Conservation (phyloP, 1,140 invertebrate genomes). For the Marisa cornuarietis region DNA sequence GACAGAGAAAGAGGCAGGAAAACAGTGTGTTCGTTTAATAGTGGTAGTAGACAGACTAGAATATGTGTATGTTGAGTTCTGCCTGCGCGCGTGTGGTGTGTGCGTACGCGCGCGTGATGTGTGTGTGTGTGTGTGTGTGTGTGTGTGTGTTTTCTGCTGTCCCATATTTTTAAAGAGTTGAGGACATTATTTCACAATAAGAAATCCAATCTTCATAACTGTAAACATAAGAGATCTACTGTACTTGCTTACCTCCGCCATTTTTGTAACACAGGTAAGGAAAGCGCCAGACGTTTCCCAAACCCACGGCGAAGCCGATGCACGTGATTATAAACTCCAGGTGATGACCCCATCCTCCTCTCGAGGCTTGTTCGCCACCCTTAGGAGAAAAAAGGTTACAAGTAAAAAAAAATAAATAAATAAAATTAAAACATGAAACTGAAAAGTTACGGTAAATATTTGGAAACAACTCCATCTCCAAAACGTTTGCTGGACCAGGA, state of each 20-base stretch:
- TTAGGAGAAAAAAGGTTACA: too few species aligned
- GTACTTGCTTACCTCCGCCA: conserved; percentile 19
- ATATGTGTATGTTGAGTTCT: background rate
- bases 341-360: conserved; percentile 11
- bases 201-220: too few species aligned
- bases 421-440: too few species aligned
- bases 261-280: conserved; percentile 25
- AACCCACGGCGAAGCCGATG: conserved; percentile 18
- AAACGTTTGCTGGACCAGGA: too few species aligned
- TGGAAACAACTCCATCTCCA: too few species aligned
- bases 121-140: too few species aligned
- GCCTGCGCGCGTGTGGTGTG: background rate
- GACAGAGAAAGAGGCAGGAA: background rate
- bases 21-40: background rate
- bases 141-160: too few species aligned
- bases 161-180: too few species aligned
- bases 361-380: background rate
- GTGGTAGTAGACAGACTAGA: background rate
- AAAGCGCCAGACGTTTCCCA: conserved; percentile 20
- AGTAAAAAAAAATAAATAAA: background rate
- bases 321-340: conserved; percentile 20
- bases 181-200: too few species aligned
- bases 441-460: too few species aligned
- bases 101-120: background rate
- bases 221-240: background rate